These are phyloP conservation scores for Blera fallax DNA, from an alignment of 2,888 invertebrate species.

Conservation along the genomic window DNA sequence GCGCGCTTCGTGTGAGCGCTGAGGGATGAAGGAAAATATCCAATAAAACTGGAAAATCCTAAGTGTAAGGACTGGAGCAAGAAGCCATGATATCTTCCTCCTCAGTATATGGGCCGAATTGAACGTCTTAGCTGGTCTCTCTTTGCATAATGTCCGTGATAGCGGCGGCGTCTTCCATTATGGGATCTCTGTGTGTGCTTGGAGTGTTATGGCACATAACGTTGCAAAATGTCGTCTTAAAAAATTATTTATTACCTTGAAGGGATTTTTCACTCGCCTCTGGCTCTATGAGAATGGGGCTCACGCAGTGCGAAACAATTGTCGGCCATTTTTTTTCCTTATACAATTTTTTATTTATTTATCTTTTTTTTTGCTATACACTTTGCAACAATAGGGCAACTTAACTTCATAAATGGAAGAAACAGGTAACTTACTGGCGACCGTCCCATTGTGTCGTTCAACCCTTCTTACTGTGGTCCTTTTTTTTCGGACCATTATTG, in stretches of 20 bases:
- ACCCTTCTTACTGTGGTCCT: neutral
- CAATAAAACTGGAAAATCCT: slow-evolving; percentile 59
- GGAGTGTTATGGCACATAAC: slow-evolving; percentile 56
- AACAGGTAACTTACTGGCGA: slow-evolving; percentile 28
- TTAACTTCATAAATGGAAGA: slow-evolving; percentile 31
- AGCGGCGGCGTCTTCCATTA: slow-evolving; percentile 36
- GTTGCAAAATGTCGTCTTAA: slow-evolving; percentile 70
- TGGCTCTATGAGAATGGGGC: slow-evolving; percentile 35
- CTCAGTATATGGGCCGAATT: slow-evolving; percentile 2
- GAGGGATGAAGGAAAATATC: slow-evolving; percentile 23
- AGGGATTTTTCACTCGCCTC: slow-evolving; percentile 59
- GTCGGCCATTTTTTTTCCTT: slow-evolving; percentile 57
- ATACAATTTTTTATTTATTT: no score
- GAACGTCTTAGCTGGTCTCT: slow-evolving; percentile 38
- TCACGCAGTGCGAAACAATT: slow-evolving; percentile 71
- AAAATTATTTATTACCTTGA: slow-evolving; percentile 66
- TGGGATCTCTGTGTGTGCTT: slow-evolving; percentile 25
- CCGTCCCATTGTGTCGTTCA: slow-evolving; percentile 20
- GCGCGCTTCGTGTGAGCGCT: neutral
- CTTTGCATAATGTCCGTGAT: slow-evolving; percentile 55
- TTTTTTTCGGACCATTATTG: slow-evolving; percentile 19
- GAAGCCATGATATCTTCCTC: slow-evolving; percentile 17
- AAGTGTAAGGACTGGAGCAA: slow-evolving; percentile 44
- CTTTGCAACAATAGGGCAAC: slow-evolving; percentile 43
- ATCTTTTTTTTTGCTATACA: neutral